Evolutionary conservation across 2,113 vertebrate species (phyloP).

Genomic region (Phaethornis superciliosus): DNA sequence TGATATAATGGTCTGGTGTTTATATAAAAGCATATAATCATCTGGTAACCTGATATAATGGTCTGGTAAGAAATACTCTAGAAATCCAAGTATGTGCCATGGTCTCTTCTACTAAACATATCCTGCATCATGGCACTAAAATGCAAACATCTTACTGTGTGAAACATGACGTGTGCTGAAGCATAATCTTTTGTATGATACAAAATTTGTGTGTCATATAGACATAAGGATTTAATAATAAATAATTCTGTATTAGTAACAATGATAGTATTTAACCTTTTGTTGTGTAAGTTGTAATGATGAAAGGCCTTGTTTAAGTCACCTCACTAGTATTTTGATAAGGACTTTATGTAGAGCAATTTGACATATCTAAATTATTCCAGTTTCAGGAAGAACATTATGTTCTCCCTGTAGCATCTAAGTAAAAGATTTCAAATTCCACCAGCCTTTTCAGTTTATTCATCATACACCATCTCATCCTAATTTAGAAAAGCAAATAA

Average conservation of each 20-base stretch:
- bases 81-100: neutral
- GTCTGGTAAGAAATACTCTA: neutral
- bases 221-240: neutral
- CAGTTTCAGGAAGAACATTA: neutral
- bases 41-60: too few relatives aligned
- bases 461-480: neutral
- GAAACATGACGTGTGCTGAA: neutral
- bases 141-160: neutral
- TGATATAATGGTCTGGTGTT: neutral
- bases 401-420: neutral
- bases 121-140: neutral
- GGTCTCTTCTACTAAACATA: neutral
- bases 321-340: neutral
- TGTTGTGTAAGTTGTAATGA: neutral
- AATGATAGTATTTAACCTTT: neutral
- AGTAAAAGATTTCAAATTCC: conserved; percentile 12
- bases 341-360: neutral
- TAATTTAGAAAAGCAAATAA: neutral
- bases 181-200: neutral
- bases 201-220: neutral
- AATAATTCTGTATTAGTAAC: neutral
- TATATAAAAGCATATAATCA: too few relatives aligned
- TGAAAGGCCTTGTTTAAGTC: neutral
- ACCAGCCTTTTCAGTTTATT: neutral
- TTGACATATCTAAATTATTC: neutral